Base-by-base conservation (phyloP, 2,113 vertebrate species). In the Poeciliopsis turrubarensis region DNA sequence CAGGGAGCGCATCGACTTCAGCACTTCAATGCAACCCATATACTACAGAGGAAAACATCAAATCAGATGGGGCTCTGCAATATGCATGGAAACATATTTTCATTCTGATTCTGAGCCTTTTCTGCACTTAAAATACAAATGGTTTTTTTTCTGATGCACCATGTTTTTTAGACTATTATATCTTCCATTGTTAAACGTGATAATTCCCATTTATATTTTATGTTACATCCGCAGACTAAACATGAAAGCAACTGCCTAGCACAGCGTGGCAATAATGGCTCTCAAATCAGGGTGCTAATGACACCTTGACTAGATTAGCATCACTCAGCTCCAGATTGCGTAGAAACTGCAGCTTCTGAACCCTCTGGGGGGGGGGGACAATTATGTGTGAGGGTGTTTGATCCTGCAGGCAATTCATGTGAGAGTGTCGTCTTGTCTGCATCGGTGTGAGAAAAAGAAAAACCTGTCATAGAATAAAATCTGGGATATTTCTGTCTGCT, bases 11-110 rank as follows among this genome's bases (percentile, higher is more conserved):
- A 99, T 99, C 19, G 98, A 99, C 61, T 96, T 97, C 61, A 97
- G 87, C 61, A 99, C 97, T 87, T 98, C 97, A 1, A 99, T 98
- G 88, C 98, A 99, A 73, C 98, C 97, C 97, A 99, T 97, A 91
- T 99, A 99, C 97, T 99, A 87, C 0, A 78, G 75, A 71, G 63
- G 83, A 37, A 63, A 12, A 25, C 19, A 0, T 32, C 12, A 4
- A 61, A 74, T 7, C 17, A 9, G 9, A 14, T 64, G 70, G 12
- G 13, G n/a, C n/a, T 13, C 5, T 13, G 60, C 26, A 29, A 1
- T 61, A 15, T 15, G 12, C 13, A 14, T 62, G 6, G 6, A 27
- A 13, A 60, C 26, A 9, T 62, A 27, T 62, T 17, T 62, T 26
- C 27, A 19, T 47, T 47, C 44, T 47, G 44, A 47, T 19, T 19